These are phyloP conservation scores for Mercenaria mercenaria DNA, from an alignment of 1,140 invertebrate species.

Conservation along the genomic window DNA sequence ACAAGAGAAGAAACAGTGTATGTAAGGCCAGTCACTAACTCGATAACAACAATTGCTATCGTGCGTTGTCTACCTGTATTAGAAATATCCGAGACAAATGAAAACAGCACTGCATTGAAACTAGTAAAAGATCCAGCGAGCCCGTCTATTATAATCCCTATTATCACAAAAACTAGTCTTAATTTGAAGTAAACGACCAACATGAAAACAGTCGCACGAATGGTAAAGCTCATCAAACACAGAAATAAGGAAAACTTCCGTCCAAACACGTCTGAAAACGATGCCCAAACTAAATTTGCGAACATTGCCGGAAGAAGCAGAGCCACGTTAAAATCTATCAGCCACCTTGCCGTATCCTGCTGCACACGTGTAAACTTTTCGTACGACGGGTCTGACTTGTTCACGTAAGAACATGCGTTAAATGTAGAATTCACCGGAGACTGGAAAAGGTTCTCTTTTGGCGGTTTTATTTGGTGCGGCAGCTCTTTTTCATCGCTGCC, in stretches of 20 bases:
- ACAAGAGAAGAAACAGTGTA: neutral
- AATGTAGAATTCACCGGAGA: neutral
- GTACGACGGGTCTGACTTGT: slow-evolving; percentile 23
- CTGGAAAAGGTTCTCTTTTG: neutral
- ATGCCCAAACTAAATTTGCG: slow-evolving; percentile 40
- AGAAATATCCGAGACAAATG: slow-evolving; percentile 47
- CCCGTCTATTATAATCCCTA: slow-evolving; percentile 33
- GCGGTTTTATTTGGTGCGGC: neutral
- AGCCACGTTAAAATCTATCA: slow-evolving; percentile 27
- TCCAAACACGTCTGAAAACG: slow-evolving; percentile 38
- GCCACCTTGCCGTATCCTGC: slow-evolving; percentile 37
- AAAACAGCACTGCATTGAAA: slow-evolving; percentile 10
- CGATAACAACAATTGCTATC: slow-evolving; percentile 24
- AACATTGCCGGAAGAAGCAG: slow-evolving; percentile 45
- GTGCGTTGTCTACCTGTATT: slow-evolving; percentile 25
- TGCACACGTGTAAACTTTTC: slow-evolving; percentile 6
- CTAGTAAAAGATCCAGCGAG: slow-evolving; percentile 3
- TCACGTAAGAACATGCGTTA: slow-evolving; percentile 4
- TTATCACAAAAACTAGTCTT: slow-evolving; percentile 10
- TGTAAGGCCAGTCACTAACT: slow-evolving; percentile 35
- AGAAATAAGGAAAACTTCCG: slow-evolving; percentile 18
- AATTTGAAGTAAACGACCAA: slow-evolving; percentile 29
- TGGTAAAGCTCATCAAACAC: neutral
- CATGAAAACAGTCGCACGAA: neutral
- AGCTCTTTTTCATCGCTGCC: neutral